Evolutionary conservation across 1,140 invertebrate genomes (phyloP), one percentile per base, ranked within the genome.

Genomic region (Micrasema minimum): DNA sequence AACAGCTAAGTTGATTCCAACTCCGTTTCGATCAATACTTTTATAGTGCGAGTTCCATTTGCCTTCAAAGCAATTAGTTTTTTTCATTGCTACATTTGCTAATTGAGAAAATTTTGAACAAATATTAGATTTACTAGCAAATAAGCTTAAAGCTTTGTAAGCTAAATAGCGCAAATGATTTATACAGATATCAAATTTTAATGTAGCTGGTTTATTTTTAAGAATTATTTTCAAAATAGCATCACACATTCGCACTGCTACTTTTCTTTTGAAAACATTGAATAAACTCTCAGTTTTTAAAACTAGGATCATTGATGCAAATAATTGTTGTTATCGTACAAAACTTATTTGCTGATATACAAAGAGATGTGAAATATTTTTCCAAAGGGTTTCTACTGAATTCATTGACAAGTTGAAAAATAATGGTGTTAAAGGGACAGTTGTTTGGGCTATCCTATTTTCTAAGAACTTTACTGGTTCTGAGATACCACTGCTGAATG

Each of bases 131-230:
- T 76, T 65, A 45, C 77, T 76, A 20, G 80, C 79, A 78, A 80
- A 84, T 51, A 84, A 77, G 66, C 75, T 69, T 16, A 85, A 73
- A 2, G 83, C 83, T 71, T 81, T 79, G 75, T 77, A 84, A 26
- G 83, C 80, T 35, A 84, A 67, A 78, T 82, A 83, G 57, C 80
- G 70, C 66, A 85, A 81, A 78, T 85, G 83, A 79, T 85, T 85
- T 65, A 83, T 81, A 72, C 83, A 85, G 75, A 80, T 82, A 23
- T 79, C 43, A 79, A 85, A 84, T 7, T 71, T 35, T 57, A 77
- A 51, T 72, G 79, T 74, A 7, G 65, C 57, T 2, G 80, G 78
- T 69, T 78, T 80, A 74, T 77, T 79, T 35, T 62, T 78, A 10
- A 72, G 74, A 16, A 84, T 76, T 35, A 76, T 78, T 26, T 80